Base-by-base conservation (phyloP, 2,888 invertebrate genomes). In the Xanthorhoe designata region DNA sequence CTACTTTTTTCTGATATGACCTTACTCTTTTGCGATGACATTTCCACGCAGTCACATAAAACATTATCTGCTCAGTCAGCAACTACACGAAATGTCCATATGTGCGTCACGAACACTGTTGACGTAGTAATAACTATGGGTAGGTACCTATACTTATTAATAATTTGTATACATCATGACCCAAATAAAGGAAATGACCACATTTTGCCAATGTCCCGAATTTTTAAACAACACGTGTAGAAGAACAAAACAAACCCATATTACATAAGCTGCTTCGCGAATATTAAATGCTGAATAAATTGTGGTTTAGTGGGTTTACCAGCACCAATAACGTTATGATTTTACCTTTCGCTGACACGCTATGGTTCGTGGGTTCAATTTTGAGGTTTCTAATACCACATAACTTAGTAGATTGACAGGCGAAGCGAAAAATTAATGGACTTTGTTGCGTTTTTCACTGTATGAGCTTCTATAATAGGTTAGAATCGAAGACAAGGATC, bases 261-360 rank as follows among this genome's bases (percentile, higher is more conserved):
- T 47, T 15, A 47, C 15, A 45, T 45, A 17, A 8, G 17, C 17
- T 17, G 47, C 8, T 47, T 17, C 17, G 15, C n/a, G 47, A 47
- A 47, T 47, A 47, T 47, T 47, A 47, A 47, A 47, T 47, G 47
- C 47, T 47, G 47, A 47, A 47, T 47, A 47, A 47, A 47, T 47
- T 47, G 47, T 47, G 47, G 47, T 47, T 47, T 47, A 47, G 47
- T 17, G 17, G 17, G 47, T 17, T 45, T 17, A 47, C 47, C 17
- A 7, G 47, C 47, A 47, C 47, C 47, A 47, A 47, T 47, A 47
- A 42, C 38, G 13, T 42, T 17, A 47, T 17, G 47, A 8, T 47
- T 15, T 47, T 47, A 47, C 47, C 47, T 47, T 47, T 15, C 47
- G 7, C 1, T 47, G 47, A 15, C 47, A 47, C 47, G 47, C 47